Evolutionary conservation across 1,140 invertebrate genomes (phyloP).

Genomic region (Aradophagus sp.): DNA sequence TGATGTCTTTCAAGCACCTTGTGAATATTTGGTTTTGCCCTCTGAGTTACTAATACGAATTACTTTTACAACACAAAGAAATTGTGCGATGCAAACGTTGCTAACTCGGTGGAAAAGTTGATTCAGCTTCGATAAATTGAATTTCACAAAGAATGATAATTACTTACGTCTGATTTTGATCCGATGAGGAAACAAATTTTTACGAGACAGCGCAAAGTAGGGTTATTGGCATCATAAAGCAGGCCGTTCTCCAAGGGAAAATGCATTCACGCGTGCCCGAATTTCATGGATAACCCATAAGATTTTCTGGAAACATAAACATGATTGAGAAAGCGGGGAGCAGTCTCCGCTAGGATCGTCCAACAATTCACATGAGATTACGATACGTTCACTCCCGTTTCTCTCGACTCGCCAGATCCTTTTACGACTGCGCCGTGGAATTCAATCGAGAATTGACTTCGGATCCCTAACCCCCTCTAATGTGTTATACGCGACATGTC

Average conservation of each 20-base stretch:
- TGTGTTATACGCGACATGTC: conserved; percentile 44
- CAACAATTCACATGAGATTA: conserved; percentile 68
- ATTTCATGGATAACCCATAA: conserved; percentile 46
- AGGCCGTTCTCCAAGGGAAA: conserved; percentile 67
- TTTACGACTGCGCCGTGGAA: conserved; percentile 69
- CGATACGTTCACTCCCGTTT: conserved; percentile 65
- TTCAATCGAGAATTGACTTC: conserved; percentile 60
- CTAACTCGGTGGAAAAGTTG: no score
- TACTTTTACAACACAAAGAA: no score
- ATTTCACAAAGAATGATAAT: no score
- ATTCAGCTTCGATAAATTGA: no score
- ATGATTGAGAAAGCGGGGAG: conserved; percentile 69
- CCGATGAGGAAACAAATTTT: conserved; percentile 34
- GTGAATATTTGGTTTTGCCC: no score
- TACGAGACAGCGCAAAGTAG: conserved; percentile 27
- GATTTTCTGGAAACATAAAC: conserved; percentile 66
- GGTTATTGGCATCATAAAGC: conserved; percentile 58
- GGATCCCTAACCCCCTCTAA: conserved; percentile 29
- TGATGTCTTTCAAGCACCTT: no score
- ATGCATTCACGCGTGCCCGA: conserved; percentile 59
- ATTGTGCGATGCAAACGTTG: no score
- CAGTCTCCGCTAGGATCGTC: conserved; percentile 42
- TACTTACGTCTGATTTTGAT: conserved; percentile 4
- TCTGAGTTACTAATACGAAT: no score
- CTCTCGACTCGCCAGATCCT: conserved; percentile 57